Base-by-base conservation (phyloP, 2,797 vertebrate genomes). In the Pseudochaenichthys georgianus region DNA sequence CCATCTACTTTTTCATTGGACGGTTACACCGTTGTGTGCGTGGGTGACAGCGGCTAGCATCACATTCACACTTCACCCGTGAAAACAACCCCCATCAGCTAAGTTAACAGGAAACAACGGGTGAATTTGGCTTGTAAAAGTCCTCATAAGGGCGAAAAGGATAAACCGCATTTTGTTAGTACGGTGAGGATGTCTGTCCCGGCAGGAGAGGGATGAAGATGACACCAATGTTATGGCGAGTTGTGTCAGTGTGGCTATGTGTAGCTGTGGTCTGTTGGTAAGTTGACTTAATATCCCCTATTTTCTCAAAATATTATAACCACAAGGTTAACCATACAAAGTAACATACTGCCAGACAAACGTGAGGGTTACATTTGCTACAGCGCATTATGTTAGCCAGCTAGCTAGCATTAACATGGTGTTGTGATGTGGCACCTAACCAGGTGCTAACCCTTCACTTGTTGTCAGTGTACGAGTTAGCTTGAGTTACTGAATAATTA, bases 151-250 rank as follows among this genome's bases (percentile, higher is more conserved):
- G 64, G n/a, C 51, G 45, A 17, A 57, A 63, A 60, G 45, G n/a
- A 58, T 48, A 62, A 43, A 31, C 55, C 48, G 43, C 9, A 7
- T 42, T 77, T 77, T 81, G 2, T 53, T 48, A 74, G 46, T 17
- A 43, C 74, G 74, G 76, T 46, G 80, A 94, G 71, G 60, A 94
- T 94, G 94, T 85, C 75, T 82, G 76, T 91, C 70, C 91, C 91
- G 80, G 72, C 77, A 13, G 92, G 92, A 88, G 81, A 91, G 70
- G 91, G 92, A 92, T 93, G 92, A 94, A 85, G 90, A 93, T 90
- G 90, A 87, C 68, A 76, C 69, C 77, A 73, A 46, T 86, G 85
- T 77, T 87, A 75, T 87, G 89, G 87, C 88, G 89, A 88, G 48
- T 78, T 82, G 52, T 90, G 87, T 87, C 86, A 84, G 67, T 92